Conservation (phyloP, 2,113 vertebrate species). For the Orientallactaga bullata region DNA sequence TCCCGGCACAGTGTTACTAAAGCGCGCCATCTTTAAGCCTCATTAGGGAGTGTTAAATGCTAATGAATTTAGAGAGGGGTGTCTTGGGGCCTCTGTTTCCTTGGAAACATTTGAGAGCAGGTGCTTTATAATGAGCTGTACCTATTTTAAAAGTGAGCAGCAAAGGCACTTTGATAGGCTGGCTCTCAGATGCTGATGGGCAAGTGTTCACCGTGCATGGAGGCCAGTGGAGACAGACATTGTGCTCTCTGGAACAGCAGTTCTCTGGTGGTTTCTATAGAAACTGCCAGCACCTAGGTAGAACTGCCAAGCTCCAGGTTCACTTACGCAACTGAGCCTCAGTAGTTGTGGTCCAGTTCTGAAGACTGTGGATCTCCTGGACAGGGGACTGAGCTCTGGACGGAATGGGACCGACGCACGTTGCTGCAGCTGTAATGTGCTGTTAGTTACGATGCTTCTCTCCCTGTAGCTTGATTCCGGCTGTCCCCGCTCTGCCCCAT, state of each 20-base stretch:
- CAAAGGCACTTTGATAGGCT: conserved; percentile 84
- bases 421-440: background rate
- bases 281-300: conserved; percentile 83
- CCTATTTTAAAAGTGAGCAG: conserved; percentile 86
- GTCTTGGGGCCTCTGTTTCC: conserved; percentile 84
- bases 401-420: background rate
- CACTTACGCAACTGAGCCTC: background rate
- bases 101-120: conserved; percentile 86
- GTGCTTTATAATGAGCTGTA: conserved; percentile 84
- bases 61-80: conserved; percentile 84
- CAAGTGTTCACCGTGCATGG: conserved; percentile 81
- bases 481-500: background rate
- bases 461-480: background rate
- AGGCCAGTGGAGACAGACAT: conserved; percentile 73
- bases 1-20: conserved; percentile 70
- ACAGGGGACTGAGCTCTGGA: background rate
- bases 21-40: conserved; percentile 71
- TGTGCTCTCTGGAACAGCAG: conserved; percentile 64
- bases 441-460: background rate
- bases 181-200: conserved; percentile 79
- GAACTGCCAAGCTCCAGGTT: conserved; percentile 68
- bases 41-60: conserved; percentile 84
- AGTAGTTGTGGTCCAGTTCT: background rate
- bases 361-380: background rate
- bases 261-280: conserved; percentile 87